Conservation (phyloP, 2,797 vertebrate genomes). For the Oryzias sinensis region DNA sequence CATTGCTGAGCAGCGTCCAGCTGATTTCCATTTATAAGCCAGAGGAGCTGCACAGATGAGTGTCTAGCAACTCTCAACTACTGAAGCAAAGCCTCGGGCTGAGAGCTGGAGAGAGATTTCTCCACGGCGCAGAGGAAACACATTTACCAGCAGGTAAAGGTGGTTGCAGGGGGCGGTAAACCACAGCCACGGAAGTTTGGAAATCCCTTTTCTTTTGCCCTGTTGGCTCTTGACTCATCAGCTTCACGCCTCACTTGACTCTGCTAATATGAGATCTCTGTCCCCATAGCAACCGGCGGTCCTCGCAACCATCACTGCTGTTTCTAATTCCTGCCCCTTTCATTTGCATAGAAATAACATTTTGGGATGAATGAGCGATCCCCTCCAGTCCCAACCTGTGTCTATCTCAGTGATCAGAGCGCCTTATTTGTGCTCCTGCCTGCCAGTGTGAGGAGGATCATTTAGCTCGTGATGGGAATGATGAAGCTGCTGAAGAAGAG, state of each 20-base stretch:
- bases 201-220: slow-evolving; percentile 18
- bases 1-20: too few species aligned
- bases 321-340: slow-evolving; percentile 71
- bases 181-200: too few species aligned
- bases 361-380: slow-evolving; percentile 68
- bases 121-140: too few species aligned
- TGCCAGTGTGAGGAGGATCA: slow-evolving; percentile 35
- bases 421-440: slow-evolving; percentile 59
- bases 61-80: too few species aligned
- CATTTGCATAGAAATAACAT: slow-evolving; percentile 85
- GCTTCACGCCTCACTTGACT: slow-evolving; percentile 67
- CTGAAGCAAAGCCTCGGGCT: too few species aligned
- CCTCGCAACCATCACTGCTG: slow-evolving; percentile 56
- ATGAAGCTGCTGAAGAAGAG: slow-evolving; percentile 41
- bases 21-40: too few species aligned
- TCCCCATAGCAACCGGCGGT: slow-evolving; percentile 73
- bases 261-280: slow-evolving; percentile 72
- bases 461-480: slow-evolving; percentile 58
- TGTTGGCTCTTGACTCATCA: slow-evolving; percentile 46
- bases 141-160: too few species aligned
- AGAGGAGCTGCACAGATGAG: too few species aligned
- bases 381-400: slow-evolving; percentile 56
- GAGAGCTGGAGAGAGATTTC: too few species aligned
- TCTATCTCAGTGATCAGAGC: slow-evolving; percentile 37
- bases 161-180: too few species aligned